Conservation (phyloP, 2,113 vertebrate species). For the Megaleporinus macrocephalus region DNA sequence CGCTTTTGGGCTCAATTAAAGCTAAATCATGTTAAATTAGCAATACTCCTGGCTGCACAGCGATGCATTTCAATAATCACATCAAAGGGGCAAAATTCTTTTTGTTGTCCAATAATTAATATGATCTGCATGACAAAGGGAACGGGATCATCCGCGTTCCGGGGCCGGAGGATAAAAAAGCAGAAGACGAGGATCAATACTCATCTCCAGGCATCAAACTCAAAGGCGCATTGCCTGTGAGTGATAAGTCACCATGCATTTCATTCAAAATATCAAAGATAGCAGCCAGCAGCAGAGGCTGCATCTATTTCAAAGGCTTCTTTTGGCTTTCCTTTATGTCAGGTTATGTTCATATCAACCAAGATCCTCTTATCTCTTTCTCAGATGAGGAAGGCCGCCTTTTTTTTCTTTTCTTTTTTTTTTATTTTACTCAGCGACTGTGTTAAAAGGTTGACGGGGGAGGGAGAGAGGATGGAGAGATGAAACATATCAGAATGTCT, state of each 20-base stretch:
- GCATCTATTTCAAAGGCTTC: constrained; percentile 21
- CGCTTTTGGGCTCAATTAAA: neutral
- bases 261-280: constrained; percentile 44
- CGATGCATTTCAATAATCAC: neutral
- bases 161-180: constrained; percentile 1
- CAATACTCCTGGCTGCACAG: neutral
- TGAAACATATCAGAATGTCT: neutral
- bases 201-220: constrained; percentile 28
- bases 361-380: constrained; percentile 13
- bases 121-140: neutral
- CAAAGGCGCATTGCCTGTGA: constrained; percentile 11
- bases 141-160: neutral
- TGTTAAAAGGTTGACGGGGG: neutral
- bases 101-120: neutral
- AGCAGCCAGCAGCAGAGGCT: constrained; percentile 17
- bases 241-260: constrained; percentile 19
- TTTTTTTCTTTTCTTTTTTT: neutral
- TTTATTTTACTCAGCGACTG: constrained; percentile 1
- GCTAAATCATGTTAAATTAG: neutral
- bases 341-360: constrained; percentile 40
- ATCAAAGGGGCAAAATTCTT: neutral
- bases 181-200: constrained; percentile 24
- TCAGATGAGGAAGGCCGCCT: constrained; percentile 4
- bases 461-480: neutral
- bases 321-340: constrained; percentile 28